Percentiles rank a stretch among this genome's conserved stretches.
These are phyloP conservation scores for Palythoa caribaeorum DNA, from an alignment of 92 coral and sea anemone species.

Conservation along the genomic window DNA sequence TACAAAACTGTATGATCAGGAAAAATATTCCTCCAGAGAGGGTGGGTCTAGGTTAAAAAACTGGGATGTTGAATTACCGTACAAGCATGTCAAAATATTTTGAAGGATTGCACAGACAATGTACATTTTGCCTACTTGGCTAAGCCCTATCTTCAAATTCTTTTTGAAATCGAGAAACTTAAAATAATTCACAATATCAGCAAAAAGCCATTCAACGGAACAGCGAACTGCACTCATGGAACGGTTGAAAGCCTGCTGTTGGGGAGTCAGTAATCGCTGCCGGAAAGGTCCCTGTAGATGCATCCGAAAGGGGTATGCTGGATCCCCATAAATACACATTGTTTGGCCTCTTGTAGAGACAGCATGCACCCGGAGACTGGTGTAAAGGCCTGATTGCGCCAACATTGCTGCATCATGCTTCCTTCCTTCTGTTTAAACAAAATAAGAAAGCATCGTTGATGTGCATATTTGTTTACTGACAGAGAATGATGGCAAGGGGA, in stretches of 20 bases:
- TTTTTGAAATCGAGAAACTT: conserved; percentile 22
- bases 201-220: conserved; percentile 14
- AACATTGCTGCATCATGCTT: conserved; percentile 49
- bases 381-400: conserved; percentile 40
- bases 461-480: conserved; percentile 44
- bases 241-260: conserved; percentile 13
- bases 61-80: neutral
- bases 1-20: neutral
- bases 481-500: conserved; percentile 35
- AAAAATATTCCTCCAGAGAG: conserved; percentile 2
- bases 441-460: conserved; percentile 21
- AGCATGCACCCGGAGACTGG: conserved; percentile 44
- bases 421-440: conserved; percentile 53
- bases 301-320: conserved; percentile 41
- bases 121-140: conserved; percentile 24
- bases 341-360: conserved; percentile 46
- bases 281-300: neutral
- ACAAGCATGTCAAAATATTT: conserved; percentile 12
- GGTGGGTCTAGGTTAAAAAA: conserved; percentile 2
- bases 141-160: neutral
- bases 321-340: conserved; percentile 57
- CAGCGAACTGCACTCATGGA: conserved; percentile 14
- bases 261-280: neutral
- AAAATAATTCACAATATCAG: neutral
- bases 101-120: conserved; percentile 5